phyloP scores from a whole-genome alignment of 1,140 invertebrate genomes.

The Drosophila cardini region DNA sequence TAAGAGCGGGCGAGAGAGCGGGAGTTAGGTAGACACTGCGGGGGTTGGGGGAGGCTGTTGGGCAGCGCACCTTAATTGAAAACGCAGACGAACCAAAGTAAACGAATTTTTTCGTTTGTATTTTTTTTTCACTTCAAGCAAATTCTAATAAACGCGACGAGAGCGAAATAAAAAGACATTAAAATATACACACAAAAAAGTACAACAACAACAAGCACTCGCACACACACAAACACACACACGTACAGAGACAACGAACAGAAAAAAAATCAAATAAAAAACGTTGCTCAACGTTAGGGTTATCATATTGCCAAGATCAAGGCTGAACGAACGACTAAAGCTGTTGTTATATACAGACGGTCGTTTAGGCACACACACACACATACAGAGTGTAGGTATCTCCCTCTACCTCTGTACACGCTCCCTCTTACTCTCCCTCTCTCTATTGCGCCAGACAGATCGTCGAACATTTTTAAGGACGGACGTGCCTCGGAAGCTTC shows the following conservation, averaged over 20 bases:
- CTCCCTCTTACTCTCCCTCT: no score
- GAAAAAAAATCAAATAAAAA: slow-evolving; percentile 73
- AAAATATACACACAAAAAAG: slow-evolving; percentile 67
- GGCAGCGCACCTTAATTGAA: slow-evolving; percentile 65
- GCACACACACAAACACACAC: slow-evolving; percentile 13
- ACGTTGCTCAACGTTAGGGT: slow-evolving; percentile 79
- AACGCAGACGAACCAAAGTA: slow-evolving; percentile 62
- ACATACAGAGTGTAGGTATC: slow-evolving; percentile 11
- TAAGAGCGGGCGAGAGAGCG: neutral
- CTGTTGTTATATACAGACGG: slow-evolving; percentile 44
- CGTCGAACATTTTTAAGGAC: slow-evolving; percentile 49
- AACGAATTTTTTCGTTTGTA: slow-evolving; percentile 51
- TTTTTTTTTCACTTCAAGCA: slow-evolving; percentile 43
- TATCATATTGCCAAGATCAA: slow-evolving; percentile 82
- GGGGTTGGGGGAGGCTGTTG: neutral
- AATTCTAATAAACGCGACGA: slow-evolving; percentile 53
- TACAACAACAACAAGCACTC: slow-evolving; percentile 26
- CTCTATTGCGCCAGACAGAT: slow-evolving; percentile 67
- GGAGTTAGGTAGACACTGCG: neutral
- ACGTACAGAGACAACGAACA: slow-evolving; percentile 43
- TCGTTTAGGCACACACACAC: slow-evolving; percentile 34
- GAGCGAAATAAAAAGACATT: slow-evolving; percentile 68
- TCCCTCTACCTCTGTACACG: neutral
- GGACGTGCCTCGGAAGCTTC: slow-evolving; percentile 51
- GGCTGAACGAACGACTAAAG: slow-evolving; percentile 54